Evolutionary conservation across 2,888 invertebrate genomes (phyloP).

Genomic region (Pseudolycoriella hygida): DNA sequence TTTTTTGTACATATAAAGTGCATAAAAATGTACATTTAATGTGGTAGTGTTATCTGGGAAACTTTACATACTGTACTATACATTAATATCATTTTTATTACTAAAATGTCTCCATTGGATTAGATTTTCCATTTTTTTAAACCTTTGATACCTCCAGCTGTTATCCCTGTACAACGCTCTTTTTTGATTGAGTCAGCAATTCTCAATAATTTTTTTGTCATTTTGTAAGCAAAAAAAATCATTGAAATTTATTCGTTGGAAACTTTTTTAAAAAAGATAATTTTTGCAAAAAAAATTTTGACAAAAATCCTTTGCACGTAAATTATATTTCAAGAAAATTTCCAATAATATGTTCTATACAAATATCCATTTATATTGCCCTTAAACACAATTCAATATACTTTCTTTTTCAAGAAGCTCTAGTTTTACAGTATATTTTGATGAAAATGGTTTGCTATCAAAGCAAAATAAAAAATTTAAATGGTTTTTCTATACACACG

Average conservation of each 20-base stretch:
- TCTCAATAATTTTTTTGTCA: neutral
- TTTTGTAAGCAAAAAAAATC: too few species aligned
- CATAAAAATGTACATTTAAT: too few species aligned
- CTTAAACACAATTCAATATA: neutral
- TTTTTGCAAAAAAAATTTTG: neutral
- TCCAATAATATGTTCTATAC: neutral
- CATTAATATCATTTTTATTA: neutral
- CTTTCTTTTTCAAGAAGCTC: neutral
- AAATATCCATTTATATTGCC: slow-evolving; percentile 1
- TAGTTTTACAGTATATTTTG: slow-evolving; percentile 7
- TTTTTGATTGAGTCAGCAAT: slow-evolving; percentile 36
- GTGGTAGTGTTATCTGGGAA: too few species aligned
- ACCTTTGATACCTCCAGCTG: neutral
- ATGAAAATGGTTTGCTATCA: slow-evolving; percentile 2
- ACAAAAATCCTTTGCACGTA: too few species aligned
- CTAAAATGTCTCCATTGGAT: neutral
- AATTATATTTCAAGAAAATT: neutral
- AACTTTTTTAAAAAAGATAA: neutral
- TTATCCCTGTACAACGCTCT: slow-evolving; percentile 13
- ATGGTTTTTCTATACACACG: too few species aligned
- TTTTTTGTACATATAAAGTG: too few species aligned
- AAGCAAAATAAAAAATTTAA: too few species aligned
- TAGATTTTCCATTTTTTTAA: neutral
- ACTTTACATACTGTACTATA: slow-evolving; percentile 1
- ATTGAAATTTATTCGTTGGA: neutral